A percentile compares a stretch with the other conserved stretches of the same genome.
Conservation (phyloP, 2,113 vertebrate species). For the Eudorcas thomsonii region DNA sequence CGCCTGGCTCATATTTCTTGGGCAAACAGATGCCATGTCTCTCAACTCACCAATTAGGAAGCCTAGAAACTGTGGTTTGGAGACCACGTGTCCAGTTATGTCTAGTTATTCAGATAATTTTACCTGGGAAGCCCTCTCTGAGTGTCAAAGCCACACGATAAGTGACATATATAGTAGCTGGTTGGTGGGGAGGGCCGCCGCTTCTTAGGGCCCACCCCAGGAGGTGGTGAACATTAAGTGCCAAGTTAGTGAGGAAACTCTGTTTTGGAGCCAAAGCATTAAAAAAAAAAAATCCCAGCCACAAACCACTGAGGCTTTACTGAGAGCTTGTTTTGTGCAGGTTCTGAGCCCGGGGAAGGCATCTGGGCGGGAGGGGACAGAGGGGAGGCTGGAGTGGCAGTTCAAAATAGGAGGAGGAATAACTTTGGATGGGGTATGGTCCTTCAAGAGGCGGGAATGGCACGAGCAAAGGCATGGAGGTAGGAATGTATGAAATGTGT, state of each 20-base stretch:
- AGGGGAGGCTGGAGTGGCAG: background rate
- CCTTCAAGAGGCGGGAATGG: background rate
- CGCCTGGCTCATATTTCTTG: constrained; percentile 31
- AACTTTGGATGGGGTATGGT: background rate
- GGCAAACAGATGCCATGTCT: constrained; percentile 42
- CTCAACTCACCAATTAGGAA: background rate
- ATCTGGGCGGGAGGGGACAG: background rate
- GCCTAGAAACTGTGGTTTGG: constrained; percentile 6
- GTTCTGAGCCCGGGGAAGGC: background rate
- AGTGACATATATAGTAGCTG: background rate
- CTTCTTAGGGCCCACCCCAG: background rate
- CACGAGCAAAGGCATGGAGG: background rate
- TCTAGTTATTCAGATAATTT: background rate
- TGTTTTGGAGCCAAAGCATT: background rate
- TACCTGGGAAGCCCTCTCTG: constrained; percentile 24
- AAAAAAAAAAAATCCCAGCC: background rate
- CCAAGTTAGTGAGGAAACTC: constrained; percentile 22
- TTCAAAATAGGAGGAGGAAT: background rate
- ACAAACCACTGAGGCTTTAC: background rate
- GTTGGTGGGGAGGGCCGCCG: background rate
- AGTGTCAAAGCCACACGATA: background rate
- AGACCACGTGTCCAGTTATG: background rate
- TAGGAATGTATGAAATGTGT: too few species aligned
- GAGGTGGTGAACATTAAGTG: background rate
- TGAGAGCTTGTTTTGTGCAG: background rate